Evolutionary conservation across 92 coral and sea anemone genomes (phyloP), one percentile per base, ranked within the genome.

Genomic region (Epizoanthus fatuus): DNA sequence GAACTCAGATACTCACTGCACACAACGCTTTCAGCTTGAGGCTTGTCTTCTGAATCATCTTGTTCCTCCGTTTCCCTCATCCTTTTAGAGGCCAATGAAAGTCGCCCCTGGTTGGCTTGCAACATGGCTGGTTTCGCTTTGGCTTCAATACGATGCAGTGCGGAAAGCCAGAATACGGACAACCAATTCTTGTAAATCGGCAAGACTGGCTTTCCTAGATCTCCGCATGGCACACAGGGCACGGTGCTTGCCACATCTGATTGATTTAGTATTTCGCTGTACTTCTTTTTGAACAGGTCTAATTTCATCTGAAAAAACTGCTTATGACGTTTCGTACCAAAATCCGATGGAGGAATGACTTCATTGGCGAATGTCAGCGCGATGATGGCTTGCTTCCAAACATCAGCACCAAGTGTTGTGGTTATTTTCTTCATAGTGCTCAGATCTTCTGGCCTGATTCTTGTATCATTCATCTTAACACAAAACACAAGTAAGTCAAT

Each of bases 281-380:
- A 59, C 29, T 59, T 59, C 65, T 59, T n/a, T n/a, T 7, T 59
- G 22, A 59, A 59, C 25, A 3, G 29, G 65, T 2, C 25, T 20
- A 59, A 16, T 17, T 59, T 59, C 25, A 2, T 59, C 25, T 19
- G 25, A 59, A 59, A 59, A 59, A 59, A 59, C 29, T 14, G 37
- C 25, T 59, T 59, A 14, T 16, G 65, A 2, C 25, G 25, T n/a
- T 25, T 25, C 9, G 19, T n/a, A 44, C 49, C 49, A 25, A 59
- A 59, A 16, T 16, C 25, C 7, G 65, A 59, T 65, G 13, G 42
- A 65, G 44, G 71, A 7, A 9, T 11, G 45, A 65, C 71, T 38
- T 65, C 71, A 65, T 65, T 65, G 3, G 71, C 71, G 45, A 65
- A 65, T 29, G 71, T 65, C 44, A 65, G 71, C 2, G 71, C 71